These are phyloP conservation scores for Cyclopterus lumpus DNA, from an alignment of 2,797 vertebrate species.

Conservation along the genomic window DNA sequence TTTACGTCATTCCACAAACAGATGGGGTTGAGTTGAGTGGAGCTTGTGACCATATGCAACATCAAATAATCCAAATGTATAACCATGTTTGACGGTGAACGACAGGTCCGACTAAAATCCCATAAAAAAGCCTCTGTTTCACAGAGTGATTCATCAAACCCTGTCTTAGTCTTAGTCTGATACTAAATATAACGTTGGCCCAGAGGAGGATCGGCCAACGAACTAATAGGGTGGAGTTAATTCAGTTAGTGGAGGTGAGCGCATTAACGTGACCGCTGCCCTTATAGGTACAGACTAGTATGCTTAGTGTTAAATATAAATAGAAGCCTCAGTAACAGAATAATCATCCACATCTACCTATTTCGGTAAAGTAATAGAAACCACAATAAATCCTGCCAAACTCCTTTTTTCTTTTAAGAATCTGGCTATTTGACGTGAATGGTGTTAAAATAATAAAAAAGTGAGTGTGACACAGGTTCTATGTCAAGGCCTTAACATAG, in stretches of 20 bases:
- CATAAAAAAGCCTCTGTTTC: not conserved
- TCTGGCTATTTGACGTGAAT: not conserved
- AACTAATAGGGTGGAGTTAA: slow-evolving; percentile 66
- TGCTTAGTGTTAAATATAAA: not conserved
- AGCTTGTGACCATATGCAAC: not conserved
- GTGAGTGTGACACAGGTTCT: not conserved
- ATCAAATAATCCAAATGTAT: not conserved
- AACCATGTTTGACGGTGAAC: not conserved
- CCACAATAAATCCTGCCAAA: not conserved
- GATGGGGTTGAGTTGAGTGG: not conserved
- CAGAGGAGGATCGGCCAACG: slow-evolving; percentile 48
- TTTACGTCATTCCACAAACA: not conserved
- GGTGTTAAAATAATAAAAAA: not conserved
- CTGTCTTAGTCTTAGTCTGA: slow-evolving; percentile 30
- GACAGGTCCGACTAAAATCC: not conserved
- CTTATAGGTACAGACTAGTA: not conserved
- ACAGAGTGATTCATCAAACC: not conserved
- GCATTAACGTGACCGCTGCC: slow-evolving; percentile 43
- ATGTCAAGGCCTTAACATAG: not conserved
- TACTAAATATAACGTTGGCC: slow-evolving; percentile 51
- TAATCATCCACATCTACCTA: not conserved
- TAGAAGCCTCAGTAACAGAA: not conserved
- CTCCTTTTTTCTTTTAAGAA: not conserved
- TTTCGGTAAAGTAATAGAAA: not conserved
- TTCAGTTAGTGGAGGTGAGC: slow-evolving; percentile 65